A percentile compares a stretch with the other conserved stretches of the same genome.
These are phyloP conservation scores for Cheilosia scutellata DNA, from an alignment of 2,888 invertebrate species.

Conservation along the genomic window DNA sequence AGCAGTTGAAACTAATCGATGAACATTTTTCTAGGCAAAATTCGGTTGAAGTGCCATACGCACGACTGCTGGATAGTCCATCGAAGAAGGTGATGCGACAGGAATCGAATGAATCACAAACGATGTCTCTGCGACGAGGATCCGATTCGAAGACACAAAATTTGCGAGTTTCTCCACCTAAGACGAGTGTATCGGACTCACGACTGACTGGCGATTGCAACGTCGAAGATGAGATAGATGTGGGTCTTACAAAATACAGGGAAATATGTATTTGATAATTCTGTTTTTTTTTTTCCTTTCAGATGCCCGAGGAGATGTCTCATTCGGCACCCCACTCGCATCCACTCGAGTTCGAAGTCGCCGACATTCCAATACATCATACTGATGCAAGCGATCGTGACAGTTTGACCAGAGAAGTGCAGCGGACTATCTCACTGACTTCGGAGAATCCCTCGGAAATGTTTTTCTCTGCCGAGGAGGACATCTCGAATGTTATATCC, in stretches of 20 bases:
- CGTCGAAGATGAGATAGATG: constrained; percentile 85
- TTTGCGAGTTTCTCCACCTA: constrained; percentile 87
- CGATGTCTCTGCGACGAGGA: constrained; percentile 86
- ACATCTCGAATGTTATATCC: constrained; percentile 85
- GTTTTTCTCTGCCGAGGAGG: constrained; percentile 97
- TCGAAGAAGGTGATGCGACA: constrained; percentile 82
- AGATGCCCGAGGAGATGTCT: constrained; percentile 84
- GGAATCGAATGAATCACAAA: constrained; percentile 85
- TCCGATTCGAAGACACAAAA: constrained; percentile 81
- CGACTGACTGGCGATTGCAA: constrained; percentile 89
- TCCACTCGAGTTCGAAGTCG: constrained; percentile 83
- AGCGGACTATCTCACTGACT: constrained; percentile 93
- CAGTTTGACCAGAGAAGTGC: constrained; percentile 84
- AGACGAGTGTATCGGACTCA: constrained; percentile 94
- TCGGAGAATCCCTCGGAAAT: constrained; percentile 96
- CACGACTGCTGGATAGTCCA: constrained; percentile 89
- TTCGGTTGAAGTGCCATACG: constrained; percentile 88
- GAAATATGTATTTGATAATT: not conserved
- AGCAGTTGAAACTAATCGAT: constrained; percentile 17
- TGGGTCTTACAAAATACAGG: constrained; percentile 76
- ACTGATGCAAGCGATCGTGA: constrained; percentile 79
- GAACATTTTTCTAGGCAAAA: constrained; percentile 79
- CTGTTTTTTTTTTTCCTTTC: constrained; percentile 17
- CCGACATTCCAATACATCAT: constrained; percentile 82
- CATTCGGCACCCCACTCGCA: constrained; percentile 84